Base-by-base conservation (phyloP, 2,888 invertebrate genomes). In the Pterobdella sp. region DNA sequence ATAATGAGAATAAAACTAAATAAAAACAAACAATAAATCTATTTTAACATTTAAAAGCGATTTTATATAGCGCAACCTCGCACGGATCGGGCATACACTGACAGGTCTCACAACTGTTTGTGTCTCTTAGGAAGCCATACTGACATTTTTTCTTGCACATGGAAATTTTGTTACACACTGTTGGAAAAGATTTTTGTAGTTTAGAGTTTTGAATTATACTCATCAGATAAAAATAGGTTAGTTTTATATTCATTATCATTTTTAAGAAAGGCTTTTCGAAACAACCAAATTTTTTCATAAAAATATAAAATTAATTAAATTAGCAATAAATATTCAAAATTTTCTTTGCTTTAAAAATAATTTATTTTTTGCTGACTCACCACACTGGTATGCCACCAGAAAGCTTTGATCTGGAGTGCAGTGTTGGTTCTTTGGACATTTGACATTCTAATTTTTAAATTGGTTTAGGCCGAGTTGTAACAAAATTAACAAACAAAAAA, bases 381-480 rank as follows among this genome's bases (percentile, higher is more conserved):
- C 60, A 56, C 60, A 56, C n/a, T 22, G 7, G 60, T 56, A 22
- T 26, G 3, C 10, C 10, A 4, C n/a, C 4, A 22, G 4, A 26
- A 26, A 56, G 18, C 14, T 1, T 34, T 22, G 37, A 26, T 36
- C n/a, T 4, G 1, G 22, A n/a, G n/a, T 37, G 29, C 67, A 67
- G 22, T 67, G 26, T 67, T 67, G 67, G 67, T 67, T 67, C 32
- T 36, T n/a, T 34, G 67, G 42, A 37, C 67, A 67, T n/a, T 35
- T 34, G 26, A 67, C 67, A 1, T 31, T 37, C 67, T 67, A 32
- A 0, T n/a, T n/a, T n/a, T n/a, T n/a, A n/a, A n/a, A n/a, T n/a
- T n/a, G n/a, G n/a, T n/a, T n/a, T n/a, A n/a, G n/a, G n/a, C n/a
- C n/a, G n/a, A n/a, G n/a, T n/a, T n/a, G n/a, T n/a, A n/a, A n/a